Base-by-base conservation (phyloP, 2,797 vertebrate species). In the Aselliscus stoliczkanus region DNA sequence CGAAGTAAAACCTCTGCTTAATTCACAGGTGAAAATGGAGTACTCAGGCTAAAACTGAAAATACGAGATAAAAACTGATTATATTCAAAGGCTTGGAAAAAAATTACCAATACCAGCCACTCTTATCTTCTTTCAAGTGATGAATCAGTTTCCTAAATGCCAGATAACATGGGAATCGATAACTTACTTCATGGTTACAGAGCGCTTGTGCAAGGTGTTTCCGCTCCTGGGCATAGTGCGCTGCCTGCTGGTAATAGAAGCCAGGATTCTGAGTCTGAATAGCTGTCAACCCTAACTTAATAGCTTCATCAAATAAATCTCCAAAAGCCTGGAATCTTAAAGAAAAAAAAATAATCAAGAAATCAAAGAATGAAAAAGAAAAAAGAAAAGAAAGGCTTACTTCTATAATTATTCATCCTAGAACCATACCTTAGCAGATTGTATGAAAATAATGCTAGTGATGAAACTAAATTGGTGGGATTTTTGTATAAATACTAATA, bases 211-310 rank as follows among this genome's bases (percentile, higher is more conserved):
- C 98, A 76, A 99, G 98, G 42, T 99, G 99, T 62, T 99, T 99
- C 88, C 99, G 98, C 81, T 99, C 99, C 98, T 99, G 99, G 34
- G 99, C 99, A 42, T 99, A 99, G 97, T 99, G 99, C 0, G 99
- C 99, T 81, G 99, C 99, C 97, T 99, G 99, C 97, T 99, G 99
- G 97, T 99, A 99, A 98, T 99, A 99, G 97, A 99, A 99, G 37
- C 99, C 99, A 65, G 99, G 99, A 97, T 99, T 99, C 98, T 99
- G 99, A 20, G 99, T 99, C 96, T 99, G 99, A 97, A 99, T 99
- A 72, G 99, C 99, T 0, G 99, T 99, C 97, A 99, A 97, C 18
- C 99, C 99, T 97, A 99, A 98, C 96, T 99, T 99, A 93, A 99
- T 99, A 0, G 99, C 99, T 98, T 99, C 99, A 98, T 99, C 99